Conservation (phyloP, 2,113 vertebrate species). For the Pollimyrus isidori region DNA sequence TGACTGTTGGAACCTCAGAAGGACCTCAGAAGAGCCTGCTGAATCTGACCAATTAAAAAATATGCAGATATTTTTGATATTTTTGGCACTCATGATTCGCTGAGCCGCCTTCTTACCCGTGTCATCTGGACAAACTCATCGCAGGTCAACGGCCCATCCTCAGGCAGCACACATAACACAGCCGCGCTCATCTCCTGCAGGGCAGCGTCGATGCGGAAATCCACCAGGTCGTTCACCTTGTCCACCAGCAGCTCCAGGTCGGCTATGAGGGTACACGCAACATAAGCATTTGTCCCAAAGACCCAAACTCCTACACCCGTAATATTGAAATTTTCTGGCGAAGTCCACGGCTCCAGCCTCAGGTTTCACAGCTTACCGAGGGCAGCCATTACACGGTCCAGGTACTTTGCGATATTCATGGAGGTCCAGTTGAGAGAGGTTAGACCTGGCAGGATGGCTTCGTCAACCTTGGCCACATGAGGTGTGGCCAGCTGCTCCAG, state of each 20-base stretch:
- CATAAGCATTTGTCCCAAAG: background rate
- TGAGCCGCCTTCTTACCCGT: slow-evolving; percentile 39
- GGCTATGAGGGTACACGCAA: slow-evolving; percentile 40
- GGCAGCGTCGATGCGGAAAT: slow-evolving; percentile 76
- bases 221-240: slow-evolving; percentile 72
- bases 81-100: background rate
- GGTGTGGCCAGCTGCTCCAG: slow-evolving; percentile 67
- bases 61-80: background rate
- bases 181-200: slow-evolving; percentile 74
- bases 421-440: slow-evolving; percentile 80
- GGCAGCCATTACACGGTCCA: slow-evolving; percentile 59
- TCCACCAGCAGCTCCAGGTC: slow-evolving; percentile 73
- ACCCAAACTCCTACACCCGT: background rate
- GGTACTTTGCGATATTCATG: slow-evolving; percentile 76
- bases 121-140: slow-evolving; percentile 77
- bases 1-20: background rate
- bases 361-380: slow-evolving; percentile 60
- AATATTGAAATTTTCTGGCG: background rate
- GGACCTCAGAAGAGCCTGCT: background rate
- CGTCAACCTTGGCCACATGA: slow-evolving; percentile 70
- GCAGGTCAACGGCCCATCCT: slow-evolving; percentile 72
- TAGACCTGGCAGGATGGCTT: slow-evolving; percentile 75
- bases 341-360: background rate
- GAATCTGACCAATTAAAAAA: background rate
- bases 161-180: slow-evolving; percentile 71